Base-by-base conservation (phyloP, 2,888 invertebrate species). In the Brachylomia viminalis region DNA sequence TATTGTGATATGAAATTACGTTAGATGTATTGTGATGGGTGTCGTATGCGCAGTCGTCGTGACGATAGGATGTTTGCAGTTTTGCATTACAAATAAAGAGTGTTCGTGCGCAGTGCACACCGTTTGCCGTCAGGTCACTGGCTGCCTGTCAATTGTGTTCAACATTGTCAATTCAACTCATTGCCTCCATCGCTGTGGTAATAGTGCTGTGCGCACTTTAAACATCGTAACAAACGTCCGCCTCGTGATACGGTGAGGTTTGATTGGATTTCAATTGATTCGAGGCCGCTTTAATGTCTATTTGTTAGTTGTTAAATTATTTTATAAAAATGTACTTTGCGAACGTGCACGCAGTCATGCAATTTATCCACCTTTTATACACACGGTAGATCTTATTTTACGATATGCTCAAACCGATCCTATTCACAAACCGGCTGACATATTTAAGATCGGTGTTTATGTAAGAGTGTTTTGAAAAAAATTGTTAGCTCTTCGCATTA, bases 31-130 rank as follows among this genome's bases (percentile, higher is more conserved):
- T 81, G 73, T 84, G 69, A 71, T 78, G 58, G 69, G 45, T 75
- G 90, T 86, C 83, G 82, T 80, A 75, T 79, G 80, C 69, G 54
- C 70, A 72, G 77, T 75, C 80, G 87, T 88, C 91, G 92, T 92
- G 92, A 90, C 91, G 89, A 90, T 91, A 91, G 92, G 92, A 93
- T 92, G 93, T 92, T 90, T 90, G 93, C 93, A 91, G 93, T 92
- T 93, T 92, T 93, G 95, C 94, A 95, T 95, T 91, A 93, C 94
- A 94, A 95, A 93, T 93, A 90, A 89, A 90, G 88, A 88, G 89
- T 90, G 85, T 89, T 92, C 90, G 93, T 90, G 90, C 89, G 83
- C 87, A 86, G 89, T 89, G 90, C 87, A 86, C 86, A 87, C 90
- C 88, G 88, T 87, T 90, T 86, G 82, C 82, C 78, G 87, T 69